Conservation (phyloP, 2,113 vertebrate species). For the Saccopteryx bilineata region DNA sequence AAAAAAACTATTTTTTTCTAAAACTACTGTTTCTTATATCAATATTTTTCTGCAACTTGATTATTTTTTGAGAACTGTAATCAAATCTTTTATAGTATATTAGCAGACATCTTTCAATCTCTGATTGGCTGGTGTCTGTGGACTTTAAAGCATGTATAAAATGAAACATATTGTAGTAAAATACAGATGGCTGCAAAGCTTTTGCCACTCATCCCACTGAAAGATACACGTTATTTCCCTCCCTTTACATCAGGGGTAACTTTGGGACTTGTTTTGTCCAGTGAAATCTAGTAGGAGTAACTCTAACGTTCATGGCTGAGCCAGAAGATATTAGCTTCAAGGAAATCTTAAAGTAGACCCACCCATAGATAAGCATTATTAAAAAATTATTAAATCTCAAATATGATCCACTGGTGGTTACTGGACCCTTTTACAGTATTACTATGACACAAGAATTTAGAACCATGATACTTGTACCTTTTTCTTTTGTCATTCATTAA, state of each 20-base stretch:
- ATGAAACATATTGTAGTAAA: not conserved
- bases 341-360: not conserved
- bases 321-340: not conserved
- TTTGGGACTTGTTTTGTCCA: not conserved
- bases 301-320: not conserved
- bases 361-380: not conserved
- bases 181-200: not conserved
- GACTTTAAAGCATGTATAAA: not conserved
- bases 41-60: conserved; percentile 26
- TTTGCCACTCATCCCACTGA: not conserved
- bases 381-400: conserved; percentile 34
- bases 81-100: not conserved
- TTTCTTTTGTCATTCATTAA: not conserved
- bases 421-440: not conserved
- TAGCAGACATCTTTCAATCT: not conserved
- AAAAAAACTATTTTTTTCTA: conserved; percentile 48
- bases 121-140: not conserved
- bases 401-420: not conserved
- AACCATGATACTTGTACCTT: not conserved
- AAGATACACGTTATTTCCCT: not conserved
- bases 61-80: conserved; percentile 46
- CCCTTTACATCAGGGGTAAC: not conserved
- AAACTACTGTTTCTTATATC: conserved; percentile 26
- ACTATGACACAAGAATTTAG: not conserved
- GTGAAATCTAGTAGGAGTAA: not conserved